Percentiles rank a stretch among this genome's conserved stretches.
Evolutionary conservation across 2,113 vertebrate genomes (phyloP).

Genomic region (Buteo buteo): DNA sequence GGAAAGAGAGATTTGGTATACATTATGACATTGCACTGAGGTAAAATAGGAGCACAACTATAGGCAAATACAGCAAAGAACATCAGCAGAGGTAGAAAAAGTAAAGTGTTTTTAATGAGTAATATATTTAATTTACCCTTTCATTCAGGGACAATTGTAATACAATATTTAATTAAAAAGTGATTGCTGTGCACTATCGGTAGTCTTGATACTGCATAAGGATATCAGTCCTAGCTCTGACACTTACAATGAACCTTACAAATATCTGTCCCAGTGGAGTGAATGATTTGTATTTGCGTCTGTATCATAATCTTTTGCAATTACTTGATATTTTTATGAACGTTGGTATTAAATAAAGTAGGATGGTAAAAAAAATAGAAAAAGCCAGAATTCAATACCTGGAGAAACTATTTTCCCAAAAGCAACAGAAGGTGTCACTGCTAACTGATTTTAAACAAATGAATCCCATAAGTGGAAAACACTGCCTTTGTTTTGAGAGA

Average conservation of each 20-base stretch:
- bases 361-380: not conserved
- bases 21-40: not conserved
- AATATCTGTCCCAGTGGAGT: not conserved
- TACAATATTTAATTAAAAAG: not conserved
- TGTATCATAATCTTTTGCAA: not conserved
- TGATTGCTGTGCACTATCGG: not conserved
- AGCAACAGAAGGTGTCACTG: constrained; percentile 67
- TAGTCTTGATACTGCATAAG: not conserved
- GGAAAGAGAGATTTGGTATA: not conserved
- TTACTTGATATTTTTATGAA: not conserved
- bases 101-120: not conserved
- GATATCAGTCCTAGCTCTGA: not conserved
- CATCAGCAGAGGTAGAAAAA: not conserved
- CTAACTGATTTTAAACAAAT: constrained; percentile 54
- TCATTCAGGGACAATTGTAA: not conserved
- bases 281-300: not conserved
- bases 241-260: not conserved
- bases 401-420: constrained; percentile 41
- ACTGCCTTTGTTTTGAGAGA: constrained; percentile 26
- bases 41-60: not conserved
- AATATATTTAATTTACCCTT: not conserved
- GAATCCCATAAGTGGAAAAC: not conserved
- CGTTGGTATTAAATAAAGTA: not conserved
- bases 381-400: not conserved
- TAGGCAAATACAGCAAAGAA: not conserved